Evolutionary conservation across 1,140 invertebrate genomes (phyloP).

Genomic region (Palaemon carinicauda): DNA sequence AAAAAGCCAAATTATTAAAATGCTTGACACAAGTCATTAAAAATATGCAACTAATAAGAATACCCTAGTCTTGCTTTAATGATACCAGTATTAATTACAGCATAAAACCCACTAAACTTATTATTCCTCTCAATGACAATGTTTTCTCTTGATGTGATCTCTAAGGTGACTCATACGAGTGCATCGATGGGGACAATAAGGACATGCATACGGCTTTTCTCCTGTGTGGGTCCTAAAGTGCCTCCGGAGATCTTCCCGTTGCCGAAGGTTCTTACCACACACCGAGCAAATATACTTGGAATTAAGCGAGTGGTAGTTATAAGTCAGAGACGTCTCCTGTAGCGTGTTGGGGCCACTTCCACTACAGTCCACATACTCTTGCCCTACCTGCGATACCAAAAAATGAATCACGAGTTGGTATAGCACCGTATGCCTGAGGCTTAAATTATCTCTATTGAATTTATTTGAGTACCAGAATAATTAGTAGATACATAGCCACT

Average conservation of each 20-base stretch:
- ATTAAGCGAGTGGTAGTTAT: not conserved
- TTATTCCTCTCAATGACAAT: not conserved
- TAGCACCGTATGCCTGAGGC: not conserved
- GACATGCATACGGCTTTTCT: slow-evolving; percentile 15
- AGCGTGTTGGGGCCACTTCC: not conserved
- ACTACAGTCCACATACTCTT: not conserved
- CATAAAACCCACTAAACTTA: not conserved
- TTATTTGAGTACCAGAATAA: not conserved
- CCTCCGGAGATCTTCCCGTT: not conserved
- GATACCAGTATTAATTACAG: not conserved
- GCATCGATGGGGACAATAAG: not conserved
- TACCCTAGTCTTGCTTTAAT: too few species aligned
- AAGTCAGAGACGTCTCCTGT: too few species aligned
- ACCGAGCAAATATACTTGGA: not conserved
- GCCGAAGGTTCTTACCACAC: slow-evolving; percentile 3
- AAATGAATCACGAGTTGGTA: not conserved
- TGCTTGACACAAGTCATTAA: too few species aligned
- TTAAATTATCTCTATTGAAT: not conserved
- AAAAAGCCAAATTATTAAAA: too few species aligned
- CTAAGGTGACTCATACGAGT: not conserved
- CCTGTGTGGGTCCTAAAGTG: slow-evolving; percentile 16
- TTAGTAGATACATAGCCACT: too few species aligned
- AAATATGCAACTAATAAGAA: too few species aligned
- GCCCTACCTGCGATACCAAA: not conserved
- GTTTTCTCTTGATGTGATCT: not conserved